These are phyloP conservation scores for Clarias macrocephalus DNA, from an alignment of 2,113 vertebrate genomes.

Conservation along the genomic window DNA sequence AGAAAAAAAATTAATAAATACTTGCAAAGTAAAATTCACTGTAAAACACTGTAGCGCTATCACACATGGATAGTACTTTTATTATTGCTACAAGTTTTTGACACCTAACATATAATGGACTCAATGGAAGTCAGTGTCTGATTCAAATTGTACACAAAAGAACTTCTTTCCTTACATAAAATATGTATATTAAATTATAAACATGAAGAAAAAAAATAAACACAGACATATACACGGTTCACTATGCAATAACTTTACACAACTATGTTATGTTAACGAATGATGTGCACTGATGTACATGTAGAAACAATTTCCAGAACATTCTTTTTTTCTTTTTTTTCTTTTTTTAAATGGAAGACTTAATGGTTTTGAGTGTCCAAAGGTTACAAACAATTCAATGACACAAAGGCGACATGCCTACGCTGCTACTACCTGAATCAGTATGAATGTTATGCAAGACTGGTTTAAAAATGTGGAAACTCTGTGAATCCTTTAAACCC, in stretches of 20 bases:
- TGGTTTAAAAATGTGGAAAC: background rate
- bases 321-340: background rate
- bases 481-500: background rate
- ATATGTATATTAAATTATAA: slow-evolving; percentile 52
- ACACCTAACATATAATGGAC: slow-evolving; percentile 42
- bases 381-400: slow-evolving; percentile 1
- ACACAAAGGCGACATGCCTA: slow-evolving; percentile 13
- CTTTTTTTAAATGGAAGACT: slow-evolving; percentile 45
- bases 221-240: slow-evolving; percentile 53
- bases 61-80: slow-evolving; percentile 35
- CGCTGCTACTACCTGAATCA: slow-evolving; percentile 44
- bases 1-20: slow-evolving; percentile 50
- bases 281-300: slow-evolving; percentile 49
- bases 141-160: slow-evolving; percentile 40
- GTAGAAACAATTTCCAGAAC: slow-evolving; percentile 43
- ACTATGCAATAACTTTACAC: slow-evolving; percentile 56
- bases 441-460: background rate
- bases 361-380: slow-evolving; percentile 6
- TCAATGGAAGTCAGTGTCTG: slow-evolving; percentile 14
- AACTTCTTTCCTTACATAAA: slow-evolving; percentile 38
- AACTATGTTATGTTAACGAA: slow-evolving; percentile 28
- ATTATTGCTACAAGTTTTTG: slow-evolving; percentile 48
- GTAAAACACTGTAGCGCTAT: slow-evolving; percentile 49
- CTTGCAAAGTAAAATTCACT: slow-evolving; percentile 34
- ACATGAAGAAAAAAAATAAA: background rate